Evolutionary conservation across 2,797 vertebrate species (phyloP), one percentile per base, ranked within the genome.

Genomic region (Leucoraja ocellata): DNA sequence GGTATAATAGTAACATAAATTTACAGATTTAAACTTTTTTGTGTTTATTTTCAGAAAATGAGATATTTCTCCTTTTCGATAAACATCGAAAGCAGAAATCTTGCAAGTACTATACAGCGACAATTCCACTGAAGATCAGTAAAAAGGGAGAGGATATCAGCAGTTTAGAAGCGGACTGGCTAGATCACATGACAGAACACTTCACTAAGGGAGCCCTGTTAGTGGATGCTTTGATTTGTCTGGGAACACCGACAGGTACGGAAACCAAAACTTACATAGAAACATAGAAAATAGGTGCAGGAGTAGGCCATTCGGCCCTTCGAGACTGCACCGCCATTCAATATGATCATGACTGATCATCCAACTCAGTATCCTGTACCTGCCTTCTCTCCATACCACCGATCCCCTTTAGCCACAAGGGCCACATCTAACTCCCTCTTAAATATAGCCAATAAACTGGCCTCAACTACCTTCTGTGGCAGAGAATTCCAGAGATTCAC

Each of bases 121-220:
- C 98, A 94, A 98, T 99, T 81, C 99, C 99, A 18, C 97, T 99
- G 94, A 97, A 96, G 93, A 97, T 99, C 91, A 97, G 98, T 93
- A 97, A 95, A 91, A 97, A 97, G 0, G 97, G 97, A 2, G 97
- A 97, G 94, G 96, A 97, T 1, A 96, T 98, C 94, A 97, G 95
- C 94, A 95, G 97, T 1, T 95, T 99, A 94, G 98, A 99, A 94
- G 98, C 98, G 93, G 98, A 98, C 95, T 99, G 99, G 99, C 95
- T 99, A 95, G 98, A 99, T 94, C 98, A 99, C 96, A 99, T 99
- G 99, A 99, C 98, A 0, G 98, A 99, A 94, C 99, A 99, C 95
- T 99, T 99, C 97, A 98, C 98, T 96, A 99, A 97, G 71, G 99
- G 99, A 91, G 98, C 98, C 94, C 97, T 97, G 0, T 95, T 99